phyloP scores from a whole-genome alignment of 2,797 vertebrate species.

The Pseudochirops corinnae region DNA sequence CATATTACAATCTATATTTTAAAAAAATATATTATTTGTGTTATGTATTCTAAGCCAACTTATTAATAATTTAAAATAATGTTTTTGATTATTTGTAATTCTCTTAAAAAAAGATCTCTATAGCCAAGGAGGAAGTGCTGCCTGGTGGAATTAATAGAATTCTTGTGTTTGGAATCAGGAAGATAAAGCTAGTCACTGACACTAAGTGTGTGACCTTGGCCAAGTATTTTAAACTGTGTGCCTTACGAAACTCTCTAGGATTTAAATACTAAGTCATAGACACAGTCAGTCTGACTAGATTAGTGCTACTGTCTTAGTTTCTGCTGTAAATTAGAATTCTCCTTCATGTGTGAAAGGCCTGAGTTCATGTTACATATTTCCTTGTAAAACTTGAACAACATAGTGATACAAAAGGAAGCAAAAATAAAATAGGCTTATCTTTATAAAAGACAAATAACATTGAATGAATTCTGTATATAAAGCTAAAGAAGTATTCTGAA shows the following conservation, averaged over 20 bases:
- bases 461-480: conserved; percentile 2
- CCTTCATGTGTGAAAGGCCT: conserved; percentile 3
- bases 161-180: too few species aligned
- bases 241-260: too few species aligned
- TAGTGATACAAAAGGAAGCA: background rate
- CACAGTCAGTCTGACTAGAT: background rate
- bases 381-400: conserved; percentile 24
- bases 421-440: background rate
- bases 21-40: background rate
- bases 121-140: too few species aligned
- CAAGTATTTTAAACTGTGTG: too few species aligned
- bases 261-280: background rate
- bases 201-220: too few species aligned
- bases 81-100: too few species aligned
- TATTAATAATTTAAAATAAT: too few species aligned
- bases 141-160: too few species aligned
- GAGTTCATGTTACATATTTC: conserved; percentile 16
- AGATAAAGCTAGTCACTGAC: too few species aligned
- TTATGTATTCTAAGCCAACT: too few species aligned
- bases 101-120: too few species aligned
- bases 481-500: background rate
- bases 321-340: conserved; percentile 24
- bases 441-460: conserved; percentile 11
- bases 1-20: conserved; percentile 5
- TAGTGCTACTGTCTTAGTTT: conserved; percentile 46